A percentile compares a stretch with the other conserved stretches of the same genome.
Evolutionary conservation across 1,140 invertebrate species (phyloP).

Genomic region (Teleogryllus occipitalis): DNA sequence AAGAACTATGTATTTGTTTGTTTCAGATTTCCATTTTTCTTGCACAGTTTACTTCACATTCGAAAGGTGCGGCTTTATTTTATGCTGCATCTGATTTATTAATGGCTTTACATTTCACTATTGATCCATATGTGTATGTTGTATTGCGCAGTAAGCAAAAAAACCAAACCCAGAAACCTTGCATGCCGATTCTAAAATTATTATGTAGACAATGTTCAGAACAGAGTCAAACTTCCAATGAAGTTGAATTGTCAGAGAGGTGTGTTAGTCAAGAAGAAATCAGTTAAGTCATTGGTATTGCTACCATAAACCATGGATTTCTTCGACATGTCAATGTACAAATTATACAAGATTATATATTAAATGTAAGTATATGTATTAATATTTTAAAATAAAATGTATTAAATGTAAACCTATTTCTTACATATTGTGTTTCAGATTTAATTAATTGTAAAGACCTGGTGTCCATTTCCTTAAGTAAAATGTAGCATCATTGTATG

Average conservation of each 20-base stretch:
- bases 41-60: background rate
- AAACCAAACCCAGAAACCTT: background rate
- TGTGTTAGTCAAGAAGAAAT: background rate
- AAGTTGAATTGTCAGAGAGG: background rate
- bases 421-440: no score
- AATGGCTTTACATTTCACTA: background rate
- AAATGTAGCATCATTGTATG: no score
- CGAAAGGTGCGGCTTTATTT: background rate
- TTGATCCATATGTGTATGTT: slow-evolving; percentile 1
- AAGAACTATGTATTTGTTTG: background rate
- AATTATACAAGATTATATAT: no score
- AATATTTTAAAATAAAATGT: no score
- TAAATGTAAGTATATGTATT: no score
- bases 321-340: no score
- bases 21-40: background rate
- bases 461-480: no score
- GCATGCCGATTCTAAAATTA: background rate
- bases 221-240: background rate
- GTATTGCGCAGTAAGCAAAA: background rate
- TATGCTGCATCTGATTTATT: background rate
- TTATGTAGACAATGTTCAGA: background rate
- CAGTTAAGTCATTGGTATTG: background rate
- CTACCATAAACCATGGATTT: no score
- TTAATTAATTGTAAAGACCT: no score
- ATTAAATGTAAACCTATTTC: no score